These are phyloP conservation scores for Rhynchotus rufescens DNA, from an alignment of 2,797 vertebrate species.

Conservation along the genomic window DNA sequence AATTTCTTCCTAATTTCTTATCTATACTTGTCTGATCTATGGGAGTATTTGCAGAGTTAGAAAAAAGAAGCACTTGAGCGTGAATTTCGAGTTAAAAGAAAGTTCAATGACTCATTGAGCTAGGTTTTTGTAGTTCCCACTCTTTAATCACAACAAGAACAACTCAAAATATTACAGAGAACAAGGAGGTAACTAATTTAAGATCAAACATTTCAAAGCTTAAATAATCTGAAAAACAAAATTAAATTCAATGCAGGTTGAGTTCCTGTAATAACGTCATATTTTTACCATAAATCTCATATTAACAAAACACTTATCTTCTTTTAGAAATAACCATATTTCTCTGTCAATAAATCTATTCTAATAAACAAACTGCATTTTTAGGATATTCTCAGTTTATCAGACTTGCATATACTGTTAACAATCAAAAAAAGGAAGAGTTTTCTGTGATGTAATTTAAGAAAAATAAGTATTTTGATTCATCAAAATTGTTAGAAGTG, in stretches of 20 bases:
- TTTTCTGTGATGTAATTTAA: neutral
- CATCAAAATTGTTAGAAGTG: neutral
- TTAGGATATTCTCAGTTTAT: neutral
- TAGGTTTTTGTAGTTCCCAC: neutral
- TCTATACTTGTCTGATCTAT: neutral
- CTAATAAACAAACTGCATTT: neutral
- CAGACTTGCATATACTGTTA: neutral
- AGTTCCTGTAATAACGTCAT: neutral
- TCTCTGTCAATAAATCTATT: neutral
- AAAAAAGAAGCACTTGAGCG: neutral
- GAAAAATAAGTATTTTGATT: neutral
- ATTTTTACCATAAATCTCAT: neutral
- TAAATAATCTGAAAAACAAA: slow-evolving; percentile 32
- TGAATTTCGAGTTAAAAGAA: neutral
- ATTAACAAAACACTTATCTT: neutral
- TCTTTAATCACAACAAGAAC: neutral
- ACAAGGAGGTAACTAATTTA: neutral
- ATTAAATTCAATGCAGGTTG: neutral
- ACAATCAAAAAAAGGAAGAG: neutral
- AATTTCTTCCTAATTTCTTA: neutral
- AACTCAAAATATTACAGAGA: neutral
- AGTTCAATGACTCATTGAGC: neutral
- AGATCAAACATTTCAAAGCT: neutral
- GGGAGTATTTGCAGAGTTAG: neutral
- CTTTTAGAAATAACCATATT: neutral